These are phyloP conservation scores for Borostomias antarcticus DNA, from an alignment of 2,797 vertebrate species.

Conservation along the genomic window DNA sequence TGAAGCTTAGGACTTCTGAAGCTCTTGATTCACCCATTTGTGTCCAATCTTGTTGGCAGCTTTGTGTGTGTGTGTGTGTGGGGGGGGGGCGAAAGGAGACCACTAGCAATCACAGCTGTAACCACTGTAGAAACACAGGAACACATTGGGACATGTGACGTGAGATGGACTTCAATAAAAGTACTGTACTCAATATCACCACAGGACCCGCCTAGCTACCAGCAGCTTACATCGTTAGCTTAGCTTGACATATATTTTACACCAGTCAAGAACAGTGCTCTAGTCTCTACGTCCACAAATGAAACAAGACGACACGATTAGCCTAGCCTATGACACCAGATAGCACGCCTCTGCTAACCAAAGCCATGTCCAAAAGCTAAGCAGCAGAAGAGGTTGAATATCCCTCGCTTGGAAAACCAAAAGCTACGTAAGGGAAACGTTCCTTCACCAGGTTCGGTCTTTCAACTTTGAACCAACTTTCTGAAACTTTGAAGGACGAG, in stretches of 20 bases:
- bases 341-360: conserved; percentile 58
- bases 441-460: conserved; percentile 15
- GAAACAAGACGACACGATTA: conserved; percentile 59
- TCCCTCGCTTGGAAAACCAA: conserved; percentile 49
- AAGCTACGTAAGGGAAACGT: conserved; percentile 23
- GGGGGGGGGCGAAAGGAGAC: conserved; percentile 10
- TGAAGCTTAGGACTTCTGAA: conserved; percentile 30
- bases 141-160: too few species aligned
- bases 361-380: conserved; percentile 63
- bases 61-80: too few species aligned
- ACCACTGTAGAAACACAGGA: conserved; percentile 63
- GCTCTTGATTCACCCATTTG: conserved; percentile 27
- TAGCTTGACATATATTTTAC: conserved; percentile 57
- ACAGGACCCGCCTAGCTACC: conserved; percentile 61
- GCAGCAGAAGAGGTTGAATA: conserved; percentile 36
- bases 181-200: conserved; percentile 54
- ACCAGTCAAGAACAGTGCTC: conserved; percentile 54
- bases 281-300: too few species aligned
- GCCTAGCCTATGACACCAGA: conserved; percentile 55
- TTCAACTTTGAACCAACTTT: conserved; percentile 5
- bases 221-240: conserved; percentile 55
- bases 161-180: conserved; percentile 56
- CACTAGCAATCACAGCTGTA: conserved; percentile 20
- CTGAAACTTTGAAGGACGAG: conserved; percentile 25
- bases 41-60: conserved; percentile 23